A percentile compares a stretch with the other conserved stretches of the same genome.
These are phyloP conservation scores for Strigamia crassipes DNA, from an alignment of 2,888 invertebrate genomes.

Conservation along the genomic window DNA sequence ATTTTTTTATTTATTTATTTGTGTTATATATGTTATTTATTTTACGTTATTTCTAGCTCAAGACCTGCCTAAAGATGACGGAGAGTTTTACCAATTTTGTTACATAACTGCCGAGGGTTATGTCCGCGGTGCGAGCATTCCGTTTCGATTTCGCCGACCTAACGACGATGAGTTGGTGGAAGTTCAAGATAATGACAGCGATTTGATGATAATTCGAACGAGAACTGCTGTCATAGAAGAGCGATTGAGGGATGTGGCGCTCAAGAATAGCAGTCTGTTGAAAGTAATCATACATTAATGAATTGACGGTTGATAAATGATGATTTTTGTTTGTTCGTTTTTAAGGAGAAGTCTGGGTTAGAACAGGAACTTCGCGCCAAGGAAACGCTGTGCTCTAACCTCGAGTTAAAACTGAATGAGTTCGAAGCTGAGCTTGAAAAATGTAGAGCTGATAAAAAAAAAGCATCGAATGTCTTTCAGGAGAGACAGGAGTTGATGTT, in stretches of 20 bases:
- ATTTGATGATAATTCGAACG: slow-evolving; percentile 57
- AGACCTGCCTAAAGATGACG: slow-evolving; percentile 58
- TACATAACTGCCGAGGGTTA: slow-evolving; percentile 56
- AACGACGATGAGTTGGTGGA: slow-evolving; percentile 57
- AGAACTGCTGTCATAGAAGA: slow-evolving; percentile 56
- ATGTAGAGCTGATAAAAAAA: background rate
- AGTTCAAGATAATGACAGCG: slow-evolving; percentile 56
- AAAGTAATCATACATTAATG: slow-evolving; percentile 1
- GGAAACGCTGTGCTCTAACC: background rate
- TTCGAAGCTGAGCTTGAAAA: background rate
- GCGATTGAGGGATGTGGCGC: slow-evolving; percentile 52
- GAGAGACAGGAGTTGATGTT: background rate
- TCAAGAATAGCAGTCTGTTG: slow-evolving; percentile 21
- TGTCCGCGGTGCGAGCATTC: slow-evolving; percentile 58
- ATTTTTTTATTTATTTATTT: background rate
- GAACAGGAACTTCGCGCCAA: background rate
- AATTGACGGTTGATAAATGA: background rate
- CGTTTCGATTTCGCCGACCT: slow-evolving; percentile 58
- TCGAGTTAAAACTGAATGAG: background rate
- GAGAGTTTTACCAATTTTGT: slow-evolving; percentile 60
- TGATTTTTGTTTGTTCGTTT: background rate
- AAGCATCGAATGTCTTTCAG: background rate
- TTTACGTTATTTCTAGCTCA: slow-evolving; percentile 53
- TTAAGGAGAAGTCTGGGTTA: background rate
- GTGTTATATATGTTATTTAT: background rate